Percentiles rank a stretch among this genome's conserved stretches.
Evolutionary conservation across 53 echinoderm and acorn worm species (phyloP).

Genomic region (Holothuria scabra): DNA sequence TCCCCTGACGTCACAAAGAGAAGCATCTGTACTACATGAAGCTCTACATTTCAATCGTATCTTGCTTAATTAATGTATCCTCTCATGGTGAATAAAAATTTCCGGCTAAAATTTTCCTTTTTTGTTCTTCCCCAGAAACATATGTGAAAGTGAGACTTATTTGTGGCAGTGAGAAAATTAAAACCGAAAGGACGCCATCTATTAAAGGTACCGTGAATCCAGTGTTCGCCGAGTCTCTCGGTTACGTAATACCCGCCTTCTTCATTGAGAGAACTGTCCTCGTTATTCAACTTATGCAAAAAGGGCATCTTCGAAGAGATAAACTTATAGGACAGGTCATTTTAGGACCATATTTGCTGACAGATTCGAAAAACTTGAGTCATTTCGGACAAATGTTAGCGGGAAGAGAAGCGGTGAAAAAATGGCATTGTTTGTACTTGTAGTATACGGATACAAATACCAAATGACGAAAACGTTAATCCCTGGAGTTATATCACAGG

Average conservation of each 20-base stretch:
- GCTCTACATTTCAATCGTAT: no score
- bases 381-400: constrained; percentile 97
- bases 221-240: constrained; percentile 92
- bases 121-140: constrained; percentile 68
- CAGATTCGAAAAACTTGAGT: constrained; percentile 84
- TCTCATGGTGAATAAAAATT: no score
- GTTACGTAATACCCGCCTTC: constrained; percentile 85
- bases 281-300: constrained; percentile 85
- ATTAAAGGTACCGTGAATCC: constrained; percentile 81
- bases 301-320: constrained; percentile 86
- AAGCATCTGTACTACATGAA: no score
- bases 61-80: no score
- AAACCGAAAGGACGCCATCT: constrained; percentile 85
- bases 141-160: constrained; percentile 95
- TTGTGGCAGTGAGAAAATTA: constrained; percentile 88
- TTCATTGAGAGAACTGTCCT: constrained; percentile 84
- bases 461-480: no score
- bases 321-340: constrained; percentile 82
- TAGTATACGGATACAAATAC: constrained; percentile 8
- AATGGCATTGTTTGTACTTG: constrained; percentile 90
- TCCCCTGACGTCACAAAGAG: no score
- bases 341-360: constrained; percentile 91
- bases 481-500: no score
- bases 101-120: not conserved
- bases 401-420: constrained; percentile 84